Base-by-base conservation (phyloP, 2,797 vertebrate genomes). In the Petrocephalus sullivani region DNA sequence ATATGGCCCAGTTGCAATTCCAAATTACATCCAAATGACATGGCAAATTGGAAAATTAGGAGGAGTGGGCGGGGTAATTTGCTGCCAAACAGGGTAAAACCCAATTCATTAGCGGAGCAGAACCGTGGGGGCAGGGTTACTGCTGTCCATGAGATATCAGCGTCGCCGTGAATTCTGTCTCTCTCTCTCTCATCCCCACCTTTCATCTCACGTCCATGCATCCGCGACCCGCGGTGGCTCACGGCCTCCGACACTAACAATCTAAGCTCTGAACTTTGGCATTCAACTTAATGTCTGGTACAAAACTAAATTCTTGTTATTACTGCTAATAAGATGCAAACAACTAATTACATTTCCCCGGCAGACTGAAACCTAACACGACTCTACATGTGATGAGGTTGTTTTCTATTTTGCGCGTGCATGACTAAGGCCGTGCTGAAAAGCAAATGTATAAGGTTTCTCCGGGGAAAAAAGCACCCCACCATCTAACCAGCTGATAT, bases 41-140 rank as follows among this genome's bases (percentile, higher is more conserved):
- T 93, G 95, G 95, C 95, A 96, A 96, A 96, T 96, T 96, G 95
- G 94, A 96, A 96, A 96, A 96, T 96, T 95, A 96, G 94, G 94
- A 93, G 91, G 92, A 93, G 94, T 95, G 94, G 94, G 94, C 93
- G 93, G 94, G 93, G 93, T 95, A 96, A 96, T 96, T 96, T 94
- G 93, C 93, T 95, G 92, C 92, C 93, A 96, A 96, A 96, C 93
- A 93, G 94, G 89, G 94, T 95, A 95, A 95, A 96, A 96, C 94
- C 95, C 95, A 96, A 96, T 96, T 96, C 92, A 96, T 96, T 96
- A 96, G 91, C 87, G 93, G 90, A 91, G 87, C 87, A 91, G 92
- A 91, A 92, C 93, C 93, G 93, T 91, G 90, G 89, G 91, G 92
- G 90, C n/a, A 88, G 87, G 87, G 87, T 90, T 89, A 91, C 90